phyloP scores from a whole-genome alignment of 2,113 vertebrate species.

The Apodemus speciosus region DNA sequence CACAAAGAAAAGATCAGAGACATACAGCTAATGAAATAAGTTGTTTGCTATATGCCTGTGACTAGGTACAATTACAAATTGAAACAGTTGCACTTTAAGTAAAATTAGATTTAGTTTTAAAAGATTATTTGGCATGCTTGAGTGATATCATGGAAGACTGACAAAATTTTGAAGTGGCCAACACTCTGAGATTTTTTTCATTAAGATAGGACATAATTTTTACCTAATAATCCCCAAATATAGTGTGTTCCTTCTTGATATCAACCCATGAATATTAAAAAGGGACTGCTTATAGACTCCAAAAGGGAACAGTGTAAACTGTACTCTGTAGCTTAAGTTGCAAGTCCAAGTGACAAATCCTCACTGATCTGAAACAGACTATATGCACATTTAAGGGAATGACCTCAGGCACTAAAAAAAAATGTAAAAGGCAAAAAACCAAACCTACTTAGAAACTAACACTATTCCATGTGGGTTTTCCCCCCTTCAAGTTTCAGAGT shows the following conservation, averaged over 20 bases:
- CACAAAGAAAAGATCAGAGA: slow-evolving; percentile 61
- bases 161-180: neutral
- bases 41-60: slow-evolving; percentile 46
- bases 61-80: slow-evolving; percentile 54
- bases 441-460: slow-evolving; percentile 69
- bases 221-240: slow-evolving; percentile 48
- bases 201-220: slow-evolving; percentile 45
- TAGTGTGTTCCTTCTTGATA: slow-evolving; percentile 54
- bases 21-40: slow-evolving; percentile 72
- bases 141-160: slow-evolving; percentile 15
- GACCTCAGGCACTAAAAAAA: slow-evolving; percentile 65
- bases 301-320: slow-evolving; percentile 63
- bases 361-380: slow-evolving; percentile 61
- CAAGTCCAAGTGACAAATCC: slow-evolving; percentile 58
- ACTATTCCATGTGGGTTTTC: neutral
- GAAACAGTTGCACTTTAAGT: slow-evolving; percentile 18
- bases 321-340: slow-evolving; percentile 53
- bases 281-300: slow-evolving; percentile 45
- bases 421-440: slow-evolving; percentile 66
- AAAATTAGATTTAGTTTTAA: slow-evolving; percentile 6
- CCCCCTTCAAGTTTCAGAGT: slow-evolving; percentile 49
- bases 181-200: slow-evolving; percentile 29
- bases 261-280: slow-evolving; percentile 68
- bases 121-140: neutral
- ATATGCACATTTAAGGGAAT: slow-evolving; percentile 48